Percentiles rank a stretch among this genome's conserved stretches.
Evolutionary conservation across 2,797 vertebrate species (phyloP).

Genomic region (Masticophis lateralis): DNA sequence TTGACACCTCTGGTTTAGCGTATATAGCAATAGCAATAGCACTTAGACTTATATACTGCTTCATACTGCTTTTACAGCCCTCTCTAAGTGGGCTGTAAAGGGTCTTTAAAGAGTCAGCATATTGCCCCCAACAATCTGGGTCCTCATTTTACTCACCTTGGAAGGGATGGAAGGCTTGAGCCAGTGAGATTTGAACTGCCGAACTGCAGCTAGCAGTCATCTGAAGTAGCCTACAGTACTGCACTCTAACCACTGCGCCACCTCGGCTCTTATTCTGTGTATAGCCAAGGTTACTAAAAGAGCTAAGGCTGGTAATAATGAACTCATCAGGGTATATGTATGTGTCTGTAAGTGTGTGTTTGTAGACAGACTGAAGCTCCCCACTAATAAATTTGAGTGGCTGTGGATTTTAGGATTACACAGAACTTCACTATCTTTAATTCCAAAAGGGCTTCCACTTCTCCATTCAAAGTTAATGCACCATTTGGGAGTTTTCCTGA

Average conservation of each 20-base stretch:
- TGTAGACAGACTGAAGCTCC: neutral
- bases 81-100: too few species aligned
- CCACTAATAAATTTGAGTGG: neutral
- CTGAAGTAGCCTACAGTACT: too few species aligned
- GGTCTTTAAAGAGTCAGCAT: too few species aligned
- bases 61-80: too few species aligned
- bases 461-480: neutral
- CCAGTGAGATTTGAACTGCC: too few species aligned
- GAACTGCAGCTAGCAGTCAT: too few species aligned
- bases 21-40: neutral
- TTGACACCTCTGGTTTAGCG: too few species aligned
- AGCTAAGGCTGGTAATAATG: neutral
- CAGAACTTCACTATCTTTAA: neutral
- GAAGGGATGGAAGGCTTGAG: too few species aligned
- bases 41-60: too few species aligned
- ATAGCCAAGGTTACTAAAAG: neutral
- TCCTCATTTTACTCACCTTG: too few species aligned
- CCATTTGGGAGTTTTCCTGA: neutral
- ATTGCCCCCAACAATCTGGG: too few species aligned
- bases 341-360: neutral
- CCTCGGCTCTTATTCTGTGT: neutral
- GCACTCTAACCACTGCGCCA: too few species aligned
- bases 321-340: neutral
- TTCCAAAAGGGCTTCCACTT: neutral
- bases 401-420: neutral